phyloP scores from a whole-genome alignment of 2,113 vertebrate species.

The Chaenocephalus aceratus region DNA sequence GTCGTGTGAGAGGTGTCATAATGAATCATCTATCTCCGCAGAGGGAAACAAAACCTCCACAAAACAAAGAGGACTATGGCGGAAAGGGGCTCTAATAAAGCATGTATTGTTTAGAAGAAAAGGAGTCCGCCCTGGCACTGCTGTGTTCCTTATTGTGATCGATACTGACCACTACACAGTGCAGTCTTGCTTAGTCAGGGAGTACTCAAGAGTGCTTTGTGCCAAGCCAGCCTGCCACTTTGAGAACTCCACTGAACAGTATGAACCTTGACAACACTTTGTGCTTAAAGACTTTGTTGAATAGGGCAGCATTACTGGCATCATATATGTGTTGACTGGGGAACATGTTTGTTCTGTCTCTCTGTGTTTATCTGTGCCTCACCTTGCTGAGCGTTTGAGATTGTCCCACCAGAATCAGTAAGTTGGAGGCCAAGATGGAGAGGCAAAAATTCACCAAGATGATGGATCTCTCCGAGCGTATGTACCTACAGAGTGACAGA shows the following conservation, averaged over 20 bases:
- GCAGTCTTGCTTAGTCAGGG: slow-evolving; percentile 48
- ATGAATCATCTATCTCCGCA: slow-evolving; percentile 41
- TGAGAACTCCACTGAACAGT: slow-evolving; percentile 25
- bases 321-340: not conserved
- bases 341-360: not conserved
- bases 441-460: slow-evolving; percentile 98
- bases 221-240: slow-evolving; percentile 33
- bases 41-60: slow-evolving; percentile 18
- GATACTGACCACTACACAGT: slow-evolving; percentile 42
- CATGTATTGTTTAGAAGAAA: not conserved
- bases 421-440: slow-evolving; percentile 97
- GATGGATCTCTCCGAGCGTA: slow-evolving; percentile 96
- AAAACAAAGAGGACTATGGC: slow-evolving; percentile 28
- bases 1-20: slow-evolving; percentile 14
- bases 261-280: slow-evolving; percentile 6
- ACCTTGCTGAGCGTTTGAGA: slow-evolving; percentile 98
- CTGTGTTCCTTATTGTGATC: slow-evolving; percentile 15
- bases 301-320: not conserved
- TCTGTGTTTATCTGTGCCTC: slow-evolving; percentile 51
- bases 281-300: not conserved
- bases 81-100: slow-evolving; percentile 18
- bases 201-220: slow-evolving; percentile 10
- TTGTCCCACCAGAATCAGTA: slow-evolving; percentile 97
- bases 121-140: slow-evolving; percentile 4
- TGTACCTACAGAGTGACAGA: slow-evolving; percentile 85